Evolutionary conservation across 2,888 invertebrate species (phyloP), one percentile per base, ranked within the genome.

Genomic region (Rhabditophanes sp.): DNA sequence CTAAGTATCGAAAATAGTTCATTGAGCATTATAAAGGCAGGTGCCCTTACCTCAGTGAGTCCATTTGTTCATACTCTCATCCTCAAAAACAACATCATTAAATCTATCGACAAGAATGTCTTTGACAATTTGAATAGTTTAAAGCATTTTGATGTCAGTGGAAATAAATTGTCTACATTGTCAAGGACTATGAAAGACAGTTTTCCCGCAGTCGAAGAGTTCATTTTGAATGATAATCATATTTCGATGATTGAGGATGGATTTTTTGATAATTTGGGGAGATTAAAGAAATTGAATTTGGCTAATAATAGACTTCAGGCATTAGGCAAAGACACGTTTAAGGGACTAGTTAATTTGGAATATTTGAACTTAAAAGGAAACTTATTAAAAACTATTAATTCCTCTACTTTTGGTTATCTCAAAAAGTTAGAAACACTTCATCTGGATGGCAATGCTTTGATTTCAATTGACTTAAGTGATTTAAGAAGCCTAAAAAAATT

Each of bases 91-190:
- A 64, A 64, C 37, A 42, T 43, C 21, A 29, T 63, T 22, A 42
- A 44, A 28, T 43, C 30, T 4, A 37, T 63, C 25, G 47, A 50
- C 15, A 34, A 39, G 15, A 16, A 28, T 4, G 40, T 50, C 7
- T 50, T 61, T 35, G 25, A 17, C 9, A 42, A 43, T 8, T 37
- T 63, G 18, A 19, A 17, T 18, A 29, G 35, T 11, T 30, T 61
- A 22, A 34, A 40, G 30, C 37, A 28, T 3, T 41, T 61, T 12
- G 62, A 63, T 41, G 31, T 61, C 21, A 65, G 67, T 33, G 67
- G 68, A 40, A 71, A 71, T 56, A 48, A 56, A 27, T 54, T 70
- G 38, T n/a, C n/a, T n/a, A n/a, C n/a, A n/a, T n/a, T n/a, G n/a
- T n/a, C n/a, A n/a, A n/a, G n/a, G n/a, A n/a, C n/a, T n/a, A n/a